Conservation (phyloP, 23 tunicate genomes). For the Aplidium turbinatum region DNA sequence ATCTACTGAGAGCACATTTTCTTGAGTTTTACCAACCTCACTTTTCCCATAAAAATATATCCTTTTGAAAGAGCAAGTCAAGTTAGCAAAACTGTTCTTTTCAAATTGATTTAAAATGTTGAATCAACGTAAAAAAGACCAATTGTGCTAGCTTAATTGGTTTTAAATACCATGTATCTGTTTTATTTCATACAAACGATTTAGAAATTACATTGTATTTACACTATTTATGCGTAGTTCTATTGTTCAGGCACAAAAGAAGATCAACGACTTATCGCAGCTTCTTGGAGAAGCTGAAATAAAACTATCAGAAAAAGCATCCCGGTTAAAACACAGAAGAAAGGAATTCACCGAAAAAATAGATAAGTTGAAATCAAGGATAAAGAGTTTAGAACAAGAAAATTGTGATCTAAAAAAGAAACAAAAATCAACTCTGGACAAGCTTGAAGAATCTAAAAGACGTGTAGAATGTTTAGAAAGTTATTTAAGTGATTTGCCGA, state of each 20-base stretch:
- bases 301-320: constrained; percentile 36
- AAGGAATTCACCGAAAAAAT: constrained; percentile 39
- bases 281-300: constrained; percentile 70
- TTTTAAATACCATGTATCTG: too few species aligned
- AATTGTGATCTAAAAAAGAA: constrained; percentile 40
- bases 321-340: constrained; percentile 22
- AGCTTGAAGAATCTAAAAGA: constrained; percentile 54
- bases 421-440: constrained; percentile 35
- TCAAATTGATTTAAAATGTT: too few species aligned
- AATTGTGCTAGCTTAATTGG: too few species aligned
- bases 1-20: too few species aligned
- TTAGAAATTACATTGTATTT: too few species aligned
- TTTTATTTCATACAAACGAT: too few species aligned
- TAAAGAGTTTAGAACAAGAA: constrained; percentile 37
- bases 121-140: too few species aligned
- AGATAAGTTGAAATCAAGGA: constrained; percentile 19
- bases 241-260: constrained; percentile 49
- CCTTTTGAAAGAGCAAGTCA: too few species aligned
- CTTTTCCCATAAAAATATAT: too few species aligned
- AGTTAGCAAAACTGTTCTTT: too few species aligned
- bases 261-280: constrained; percentile 47
- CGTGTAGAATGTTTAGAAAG: constrained; percentile 73
- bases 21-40: too few species aligned
- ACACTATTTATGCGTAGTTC: too few species aligned
- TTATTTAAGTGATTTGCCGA: constrained; percentile 70